Evolutionary conservation across 2,113 vertebrate genomes (phyloP), one percentile per base, ranked within the genome.

Genomic region (Gymnocephalus cernua): DNA sequence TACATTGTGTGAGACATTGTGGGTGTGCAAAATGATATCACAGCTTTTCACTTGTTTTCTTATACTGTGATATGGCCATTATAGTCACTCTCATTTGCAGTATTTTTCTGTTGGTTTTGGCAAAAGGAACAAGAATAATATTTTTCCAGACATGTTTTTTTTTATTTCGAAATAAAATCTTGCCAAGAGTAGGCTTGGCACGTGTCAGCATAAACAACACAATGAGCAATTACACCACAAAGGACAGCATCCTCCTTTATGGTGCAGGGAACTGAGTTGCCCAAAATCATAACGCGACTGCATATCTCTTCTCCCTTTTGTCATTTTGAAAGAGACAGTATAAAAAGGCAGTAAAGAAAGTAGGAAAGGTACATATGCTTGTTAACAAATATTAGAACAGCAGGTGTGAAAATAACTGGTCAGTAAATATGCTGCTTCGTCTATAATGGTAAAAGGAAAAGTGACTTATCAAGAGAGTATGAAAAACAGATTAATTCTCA

Each of bases 71-170:
- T 27, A 6, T 41, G 23, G 7, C 41, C 41, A 18, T 76, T 70
- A 29, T 44, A 44, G 21, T 35, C 41, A 6, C 19, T 77, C n/a
- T 79, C 21, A 59, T 65, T 79, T 72, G 32, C 35, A 69, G 4
- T 54, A 48, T 38, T 29, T 78, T 57, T 44, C 35, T 45, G 19
- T 65, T 29, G 8, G 16, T 74, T 88, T 87, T 79, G 80, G 58
- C 77, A 38, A 82, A 51, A 64, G 32, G 0, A 56, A 68, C 10
- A 50, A 59, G 58, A 82, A 82, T 29, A 64, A 53, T 8, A 38
- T 6, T 59, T 14, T 64, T 47, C 5, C 58, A 82, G 76, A 74
- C 44, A 66, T 69, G 56, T 23, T 69, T 15, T 61, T 84, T 75
- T 38, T 32, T 32, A 56, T 80, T 72, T 83, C 7, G 23, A 58